These are phyloP conservation scores for Platysternon megacephalum DNA, from an alignment of 2,113 vertebrate species.

Conservation along the genomic window DNA sequence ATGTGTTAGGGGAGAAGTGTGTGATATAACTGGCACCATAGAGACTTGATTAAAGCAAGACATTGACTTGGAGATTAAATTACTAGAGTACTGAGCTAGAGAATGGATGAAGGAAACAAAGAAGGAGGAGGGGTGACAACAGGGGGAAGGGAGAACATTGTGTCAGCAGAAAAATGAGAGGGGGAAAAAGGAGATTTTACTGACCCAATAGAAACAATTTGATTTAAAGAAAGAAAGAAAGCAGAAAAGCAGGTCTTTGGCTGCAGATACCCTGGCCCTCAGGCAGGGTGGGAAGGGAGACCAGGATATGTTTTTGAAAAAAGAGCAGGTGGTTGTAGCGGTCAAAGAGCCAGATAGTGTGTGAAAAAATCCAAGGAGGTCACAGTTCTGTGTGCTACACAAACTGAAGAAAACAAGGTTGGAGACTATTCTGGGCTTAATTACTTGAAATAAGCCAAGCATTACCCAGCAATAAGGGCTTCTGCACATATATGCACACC, in stretches of 20 bases:
- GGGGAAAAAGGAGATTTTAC: neutral
- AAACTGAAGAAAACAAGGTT: neutral
- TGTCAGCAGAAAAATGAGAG: neutral
- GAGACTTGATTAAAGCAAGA: constrained; percentile 21
- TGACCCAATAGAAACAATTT: neutral
- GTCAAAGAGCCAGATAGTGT: neutral
- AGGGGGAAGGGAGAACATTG: constrained; percentile 17
- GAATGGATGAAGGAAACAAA: constrained; percentile 13
- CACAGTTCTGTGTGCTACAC: neutral
- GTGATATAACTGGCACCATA: constrained; percentile 21
- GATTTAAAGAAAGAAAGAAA: neutral
- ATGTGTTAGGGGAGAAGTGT: constrained; percentile 16
- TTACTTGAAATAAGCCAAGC: neutral
- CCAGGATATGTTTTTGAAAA: neutral
- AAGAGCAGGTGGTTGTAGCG: neutral
- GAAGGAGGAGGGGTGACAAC: constrained; percentile 15
- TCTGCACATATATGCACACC: neutral
- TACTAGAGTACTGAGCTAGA: neutral
- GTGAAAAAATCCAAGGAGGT: neutral
- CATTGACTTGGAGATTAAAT: constrained; percentile 41
- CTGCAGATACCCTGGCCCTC: neutral
- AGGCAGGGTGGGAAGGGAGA: neutral
- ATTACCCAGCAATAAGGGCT: neutral
- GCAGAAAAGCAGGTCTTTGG: neutral
- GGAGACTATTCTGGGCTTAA: neutral